Evolutionary conservation across 2,888 invertebrate genomes (phyloP).

Genomic region (Tupiocoris notatus): DNA sequence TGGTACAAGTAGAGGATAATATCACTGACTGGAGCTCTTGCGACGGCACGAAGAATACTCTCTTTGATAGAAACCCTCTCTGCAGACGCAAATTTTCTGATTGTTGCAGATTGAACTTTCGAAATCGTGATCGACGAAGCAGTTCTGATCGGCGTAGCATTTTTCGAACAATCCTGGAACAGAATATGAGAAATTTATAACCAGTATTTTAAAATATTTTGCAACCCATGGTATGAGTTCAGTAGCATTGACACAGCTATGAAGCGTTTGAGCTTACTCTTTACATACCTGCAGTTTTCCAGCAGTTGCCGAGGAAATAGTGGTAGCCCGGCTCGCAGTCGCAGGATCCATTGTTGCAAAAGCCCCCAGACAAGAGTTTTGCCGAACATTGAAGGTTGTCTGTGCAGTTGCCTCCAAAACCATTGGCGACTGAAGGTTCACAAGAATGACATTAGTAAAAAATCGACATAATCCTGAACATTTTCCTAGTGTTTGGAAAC

Average conservation of each 20-base stretch:
- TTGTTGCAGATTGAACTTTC: slow-evolving; percentile 51
- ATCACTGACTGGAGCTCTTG: slow-evolving; percentile 47
- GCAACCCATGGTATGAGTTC: too few relatives aligned
- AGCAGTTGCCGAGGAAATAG: slow-evolving; percentile 45
- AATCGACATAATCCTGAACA: too few relatives aligned
- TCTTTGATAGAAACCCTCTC: slow-evolving; percentile 52
- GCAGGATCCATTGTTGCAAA: slow-evolving; percentile 41
- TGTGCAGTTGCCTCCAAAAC: slow-evolving; percentile 41
- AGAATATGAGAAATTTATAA: too few relatives aligned
- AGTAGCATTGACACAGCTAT: too few relatives aligned
- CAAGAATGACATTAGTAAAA: too few relatives aligned
- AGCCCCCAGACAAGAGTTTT: slow-evolving; percentile 43
- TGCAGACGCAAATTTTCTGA: slow-evolving; percentile 51
- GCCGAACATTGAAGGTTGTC: slow-evolving; percentile 46
- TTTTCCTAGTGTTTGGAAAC: too few relatives aligned
- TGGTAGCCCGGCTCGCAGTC: slow-evolving; percentile 45
- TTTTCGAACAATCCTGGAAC: slow-evolving; percentile 51
- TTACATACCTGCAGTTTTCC: slow-evolving; percentile 44
- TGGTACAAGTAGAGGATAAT: too few relatives aligned
- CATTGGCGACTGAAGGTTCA: slow-evolving; percentile 44
- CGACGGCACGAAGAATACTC: slow-evolving; percentile 53
- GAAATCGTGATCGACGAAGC: slow-evolving; percentile 51
- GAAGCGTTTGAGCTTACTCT: background rate
- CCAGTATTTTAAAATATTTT: too few relatives aligned
- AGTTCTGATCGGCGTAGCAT: slow-evolving; percentile 51